Percentiles rank a stretch among this genome's conserved stretches.
These are phyloP conservation scores for Eupsittula cactorum DNA, from an alignment of 2,113 vertebrate species.

Conservation along the genomic window DNA sequence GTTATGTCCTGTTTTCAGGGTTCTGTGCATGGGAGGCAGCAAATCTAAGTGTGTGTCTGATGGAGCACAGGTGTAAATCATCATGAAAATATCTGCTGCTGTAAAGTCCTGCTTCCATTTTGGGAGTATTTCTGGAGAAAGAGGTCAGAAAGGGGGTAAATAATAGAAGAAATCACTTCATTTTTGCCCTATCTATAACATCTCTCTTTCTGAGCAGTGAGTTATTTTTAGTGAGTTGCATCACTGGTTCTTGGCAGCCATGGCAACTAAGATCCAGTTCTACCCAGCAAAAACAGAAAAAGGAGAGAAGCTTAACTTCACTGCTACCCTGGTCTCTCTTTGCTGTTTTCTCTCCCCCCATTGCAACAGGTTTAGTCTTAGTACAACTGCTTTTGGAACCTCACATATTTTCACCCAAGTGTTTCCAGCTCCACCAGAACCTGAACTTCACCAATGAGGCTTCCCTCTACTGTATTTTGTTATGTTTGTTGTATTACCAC, in stretches of 20 bases:
- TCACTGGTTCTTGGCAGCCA: not conserved
- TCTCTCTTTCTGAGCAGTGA: not conserved
- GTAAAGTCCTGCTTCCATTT: not conserved
- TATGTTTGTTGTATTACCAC: not conserved
- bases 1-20: not conserved
- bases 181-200: not conserved
- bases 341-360: not conserved
- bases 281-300: not conserved
- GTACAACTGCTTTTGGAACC: not conserved
- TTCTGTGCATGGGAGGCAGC: not conserved
- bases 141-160: not conserved
- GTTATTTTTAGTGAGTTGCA: conserved; percentile 2
- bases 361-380: not conserved
- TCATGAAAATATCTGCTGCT: not conserved
- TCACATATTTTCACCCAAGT: not conserved
- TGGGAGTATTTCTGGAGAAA: not conserved
- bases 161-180: not conserved
- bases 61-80: not conserved
- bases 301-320: not conserved
- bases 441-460: not conserved
- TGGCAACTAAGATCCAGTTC: not conserved
- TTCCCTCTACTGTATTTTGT: not conserved
- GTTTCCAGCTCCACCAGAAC: not conserved
- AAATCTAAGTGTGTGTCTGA: not conserved
- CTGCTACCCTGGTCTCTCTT: not conserved